Percentiles rank a stretch among this genome's conserved stretches.
Conservation (phyloP, 2,113 vertebrate species). For the Hemiprocne comata region DNA sequence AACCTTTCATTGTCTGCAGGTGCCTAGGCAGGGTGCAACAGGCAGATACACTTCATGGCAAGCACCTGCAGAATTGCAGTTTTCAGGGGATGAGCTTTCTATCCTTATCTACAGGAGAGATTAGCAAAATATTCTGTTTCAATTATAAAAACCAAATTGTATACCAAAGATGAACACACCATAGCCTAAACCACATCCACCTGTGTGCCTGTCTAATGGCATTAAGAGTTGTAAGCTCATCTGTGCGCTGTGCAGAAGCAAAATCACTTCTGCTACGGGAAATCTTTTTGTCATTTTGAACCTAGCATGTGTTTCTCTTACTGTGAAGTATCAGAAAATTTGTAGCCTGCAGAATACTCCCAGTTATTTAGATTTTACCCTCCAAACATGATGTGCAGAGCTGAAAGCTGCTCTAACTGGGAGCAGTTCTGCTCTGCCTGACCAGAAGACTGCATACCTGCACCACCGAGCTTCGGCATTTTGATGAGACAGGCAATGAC, state of each 20-base stretch:
- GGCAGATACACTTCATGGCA: background rate
- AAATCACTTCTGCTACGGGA: background rate
- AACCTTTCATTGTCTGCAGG: background rate
- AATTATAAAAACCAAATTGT: background rate
- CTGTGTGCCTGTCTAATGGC: background rate
- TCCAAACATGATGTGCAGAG: background rate
- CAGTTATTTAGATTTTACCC: background rate
- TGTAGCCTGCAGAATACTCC: background rate
- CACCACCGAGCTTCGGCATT: fast-evolving
- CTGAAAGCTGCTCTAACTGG: background rate
- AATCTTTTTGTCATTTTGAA: background rate
- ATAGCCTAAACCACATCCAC: background rate
- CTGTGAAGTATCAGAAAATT: background rate
- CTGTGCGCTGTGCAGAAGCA: background rate
- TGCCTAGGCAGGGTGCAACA: fast-evolving
- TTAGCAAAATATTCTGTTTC: background rate
- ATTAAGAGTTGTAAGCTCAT: background rate
- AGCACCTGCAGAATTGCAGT: background rate
- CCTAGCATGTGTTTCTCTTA: background rate
- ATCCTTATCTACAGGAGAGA: background rate
- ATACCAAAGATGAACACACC: background rate
- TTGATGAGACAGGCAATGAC: background rate
- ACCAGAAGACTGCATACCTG: background rate
- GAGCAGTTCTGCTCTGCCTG: background rate
- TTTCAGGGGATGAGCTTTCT: background rate